Conservation (phyloP, 2,797 vertebrate species). For the Sebastes baramenuke region DNA sequence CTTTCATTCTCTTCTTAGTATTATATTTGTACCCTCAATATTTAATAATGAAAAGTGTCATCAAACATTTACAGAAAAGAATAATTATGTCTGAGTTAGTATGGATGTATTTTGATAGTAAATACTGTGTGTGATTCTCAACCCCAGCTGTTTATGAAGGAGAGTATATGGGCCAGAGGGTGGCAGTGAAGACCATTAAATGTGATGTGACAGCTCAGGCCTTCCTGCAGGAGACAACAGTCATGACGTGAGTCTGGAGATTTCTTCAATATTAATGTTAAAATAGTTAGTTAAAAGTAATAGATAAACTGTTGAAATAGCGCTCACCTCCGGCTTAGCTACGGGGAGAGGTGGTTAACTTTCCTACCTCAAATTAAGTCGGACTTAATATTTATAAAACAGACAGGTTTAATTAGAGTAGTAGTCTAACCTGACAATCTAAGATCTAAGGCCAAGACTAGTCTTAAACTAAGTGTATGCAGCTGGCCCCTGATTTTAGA, state of each 20-base stretch:
- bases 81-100: background rate
- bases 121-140: background rate
- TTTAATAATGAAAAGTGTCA: background rate
- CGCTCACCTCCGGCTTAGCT: too few relatives aligned
- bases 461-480: too few relatives aligned
- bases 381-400: too few relatives aligned
- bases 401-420: too few relatives aligned
- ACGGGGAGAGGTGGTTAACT: too few relatives aligned
- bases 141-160: constrained; percentile 87
- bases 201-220: constrained; percentile 91
- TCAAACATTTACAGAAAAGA: background rate
- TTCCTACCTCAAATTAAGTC: too few relatives aligned
- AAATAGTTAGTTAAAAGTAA: too few relatives aligned
- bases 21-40: background rate
- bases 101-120: background rate
- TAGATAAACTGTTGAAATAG: too few relatives aligned
- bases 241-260: constrained; percentile 89
- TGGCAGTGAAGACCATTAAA: constrained; percentile 94
- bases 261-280: background rate
- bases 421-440: too few relatives aligned
- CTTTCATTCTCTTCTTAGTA: background rate
- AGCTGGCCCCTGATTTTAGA: background rate
- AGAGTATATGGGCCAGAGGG: constrained; percentile 89
- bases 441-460: too few relatives aligned
- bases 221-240: constrained; percentile 89